These are phyloP conservation scores for Biston stratarius DNA, from an alignment of 2,888 invertebrate genomes.

Conservation along the genomic window DNA sequence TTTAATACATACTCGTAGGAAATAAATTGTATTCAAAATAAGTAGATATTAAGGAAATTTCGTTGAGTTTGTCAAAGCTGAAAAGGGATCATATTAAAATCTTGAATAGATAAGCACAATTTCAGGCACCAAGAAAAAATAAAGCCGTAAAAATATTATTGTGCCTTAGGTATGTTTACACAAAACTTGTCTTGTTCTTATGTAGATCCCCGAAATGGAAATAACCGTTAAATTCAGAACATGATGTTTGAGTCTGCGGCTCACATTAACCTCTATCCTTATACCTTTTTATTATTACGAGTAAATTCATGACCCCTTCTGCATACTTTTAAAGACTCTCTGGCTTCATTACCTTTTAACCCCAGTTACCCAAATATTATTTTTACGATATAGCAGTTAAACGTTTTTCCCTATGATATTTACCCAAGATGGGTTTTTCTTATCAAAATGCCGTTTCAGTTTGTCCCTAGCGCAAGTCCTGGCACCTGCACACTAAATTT, in stretches of 20 bases:
- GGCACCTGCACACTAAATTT: too few relatives aligned
- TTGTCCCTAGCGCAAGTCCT: too few relatives aligned
- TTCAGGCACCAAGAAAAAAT: neutral
- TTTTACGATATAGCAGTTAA: conserved; percentile 18
- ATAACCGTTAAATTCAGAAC: conserved; percentile 13
- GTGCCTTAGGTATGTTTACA: neutral
- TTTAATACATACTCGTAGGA: neutral
- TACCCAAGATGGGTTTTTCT: too few relatives aligned
- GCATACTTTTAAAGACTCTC: conserved; percentile 26
- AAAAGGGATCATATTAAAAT: neutral
- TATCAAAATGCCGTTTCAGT: too few relatives aligned
- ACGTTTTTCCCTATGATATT: neutral
- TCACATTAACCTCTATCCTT: conserved; percentile 19
- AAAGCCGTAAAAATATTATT: neutral
- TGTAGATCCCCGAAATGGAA: neutral
- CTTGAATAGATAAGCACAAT: conserved; percentile 1
- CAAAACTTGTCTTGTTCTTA: conserved; percentile 3
- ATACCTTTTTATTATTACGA: conserved; percentile 18
- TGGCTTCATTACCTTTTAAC: conserved; percentile 25
- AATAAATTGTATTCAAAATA: neutral
- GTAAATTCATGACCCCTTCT: conserved; percentile 21
- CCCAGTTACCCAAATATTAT: conserved; percentile 24
- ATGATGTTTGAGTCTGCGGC: conserved; percentile 17
- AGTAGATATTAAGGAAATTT: neutral
- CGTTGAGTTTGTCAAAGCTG: neutral